Percentiles rank a stretch among this genome's conserved stretches.
phyloP scores from a whole-genome alignment of 2,888 invertebrate genomes.

The Stenodera caucasica region DNA sequence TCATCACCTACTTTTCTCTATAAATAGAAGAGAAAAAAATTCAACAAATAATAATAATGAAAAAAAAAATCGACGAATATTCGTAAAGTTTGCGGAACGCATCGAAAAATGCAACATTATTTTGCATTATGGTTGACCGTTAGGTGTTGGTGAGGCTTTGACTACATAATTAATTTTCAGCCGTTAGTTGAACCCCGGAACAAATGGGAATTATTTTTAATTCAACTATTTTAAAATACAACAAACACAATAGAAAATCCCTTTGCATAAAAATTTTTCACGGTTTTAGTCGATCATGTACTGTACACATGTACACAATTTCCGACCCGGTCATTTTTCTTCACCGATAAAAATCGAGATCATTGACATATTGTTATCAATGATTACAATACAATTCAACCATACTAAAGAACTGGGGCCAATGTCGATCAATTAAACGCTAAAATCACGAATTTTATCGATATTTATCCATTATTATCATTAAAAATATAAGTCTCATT shows the following conservation, averaged over 20 bases:
- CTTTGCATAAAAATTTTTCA: background rate
- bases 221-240: background rate
- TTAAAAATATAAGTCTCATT: no score
- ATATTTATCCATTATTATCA: no score
- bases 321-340: conserved; percentile 6
- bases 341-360: background rate
- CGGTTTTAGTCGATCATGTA: conserved; percentile 4
- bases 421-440: no score
- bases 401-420: no score
- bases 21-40: background rate
- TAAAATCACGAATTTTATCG: no score
- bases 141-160: conserved; percentile 1
- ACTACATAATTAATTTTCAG: conserved; percentile 7
- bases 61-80: background rate
- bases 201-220: background rate
- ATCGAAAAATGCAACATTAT: conserved; percentile 2
- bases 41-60: background rate
- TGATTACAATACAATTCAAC: background rate
- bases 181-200: conserved; percentile 9
- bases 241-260: background rate
- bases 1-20: background rate
- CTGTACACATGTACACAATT: conserved; percentile 11
- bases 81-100: background rate
- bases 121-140: conserved; percentile 3
- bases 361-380: conserved; percentile 11